A percentile compares a stretch with the other conserved stretches of the same genome.
Conservation (phyloP, 2,888 invertebrate species). For the Selenia dentaria region DNA sequence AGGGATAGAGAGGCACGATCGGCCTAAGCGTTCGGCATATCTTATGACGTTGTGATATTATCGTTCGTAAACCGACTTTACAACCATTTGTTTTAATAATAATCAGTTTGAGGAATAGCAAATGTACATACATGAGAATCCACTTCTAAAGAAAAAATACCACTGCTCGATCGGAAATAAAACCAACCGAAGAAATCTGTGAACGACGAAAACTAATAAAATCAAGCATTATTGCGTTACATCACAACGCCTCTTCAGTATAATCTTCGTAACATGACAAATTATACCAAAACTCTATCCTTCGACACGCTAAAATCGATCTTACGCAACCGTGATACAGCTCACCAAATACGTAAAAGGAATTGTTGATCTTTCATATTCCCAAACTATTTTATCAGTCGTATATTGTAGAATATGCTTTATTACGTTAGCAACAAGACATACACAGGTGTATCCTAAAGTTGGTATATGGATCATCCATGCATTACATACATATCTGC, state of each 20-base stretch:
- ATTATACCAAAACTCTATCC: constrained; percentile 1
- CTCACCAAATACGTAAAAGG: constrained; percentile 3
- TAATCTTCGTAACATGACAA: constrained; percentile 10
- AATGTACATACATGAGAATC: no score
- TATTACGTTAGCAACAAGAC: neutral
- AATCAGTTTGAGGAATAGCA: no score
- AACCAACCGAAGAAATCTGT: neutral
- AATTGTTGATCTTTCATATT: neutral
- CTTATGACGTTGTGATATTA: no score
- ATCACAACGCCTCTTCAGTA: constrained; percentile 16
- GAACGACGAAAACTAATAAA: constrained; percentile 16
- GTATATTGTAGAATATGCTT: neutral
- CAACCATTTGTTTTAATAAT: no score
- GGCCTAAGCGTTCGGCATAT: no score
- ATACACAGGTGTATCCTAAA: neutral
- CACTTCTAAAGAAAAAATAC: no score
- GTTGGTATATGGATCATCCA: constrained; percentile 11
- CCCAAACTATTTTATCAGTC: neutral
- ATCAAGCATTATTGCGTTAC: constrained; percentile 5
- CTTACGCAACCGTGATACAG: constrained; percentile 15
- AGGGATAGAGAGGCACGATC: no score
- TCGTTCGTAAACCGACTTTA: no score
- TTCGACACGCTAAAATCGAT: constrained; percentile 12
- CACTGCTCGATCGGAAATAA: no score
- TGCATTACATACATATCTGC: constrained; percentile 1